phyloP scores from a whole-genome alignment of 1,140 invertebrate genomes.

The Drosophila kurseongensis region DNA sequence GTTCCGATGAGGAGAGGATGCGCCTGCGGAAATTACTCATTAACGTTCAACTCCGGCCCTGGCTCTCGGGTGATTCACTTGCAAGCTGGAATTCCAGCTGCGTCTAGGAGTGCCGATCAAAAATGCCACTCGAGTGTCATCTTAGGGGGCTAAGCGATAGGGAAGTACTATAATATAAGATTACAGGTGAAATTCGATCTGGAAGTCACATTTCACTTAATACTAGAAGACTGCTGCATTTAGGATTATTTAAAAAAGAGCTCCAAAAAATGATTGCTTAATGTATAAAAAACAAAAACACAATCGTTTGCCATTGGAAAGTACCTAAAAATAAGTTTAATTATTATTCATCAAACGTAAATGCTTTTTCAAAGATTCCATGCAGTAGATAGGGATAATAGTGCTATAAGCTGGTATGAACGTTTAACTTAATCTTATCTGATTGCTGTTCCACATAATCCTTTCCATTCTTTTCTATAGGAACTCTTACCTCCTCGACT shows the following conservation, averaged over 20 bases:
- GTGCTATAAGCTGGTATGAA: constrained; percentile 17
- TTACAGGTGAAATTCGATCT: constrained; percentile 2
- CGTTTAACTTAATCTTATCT: constrained; percentile 38
- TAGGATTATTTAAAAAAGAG: background rate
- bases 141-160: constrained; percentile 11
- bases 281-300: no score
- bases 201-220: background rate
- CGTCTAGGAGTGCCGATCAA: constrained; percentile 43
- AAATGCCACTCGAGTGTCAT: constrained; percentile 58
- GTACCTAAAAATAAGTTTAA: no score
- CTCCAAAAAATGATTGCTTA: no score
- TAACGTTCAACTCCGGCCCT: constrained; percentile 54
- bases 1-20: constrained; percentile 53
- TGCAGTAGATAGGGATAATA: background rate
- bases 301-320: no score
- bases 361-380: background rate
- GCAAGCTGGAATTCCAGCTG: constrained; percentile 54
- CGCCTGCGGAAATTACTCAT: constrained; percentile 80
- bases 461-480: constrained; percentile 11
- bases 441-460: constrained; percentile 37
- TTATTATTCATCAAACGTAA: background rate
- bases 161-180: background rate
- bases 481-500: constrained; percentile 24
- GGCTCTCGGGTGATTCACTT: constrained; percentile 48
- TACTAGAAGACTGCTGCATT: background rate